Base-by-base conservation (phyloP, 2,888 invertebrate genomes). In the Hirtodrosophila histrioides region DNA sequence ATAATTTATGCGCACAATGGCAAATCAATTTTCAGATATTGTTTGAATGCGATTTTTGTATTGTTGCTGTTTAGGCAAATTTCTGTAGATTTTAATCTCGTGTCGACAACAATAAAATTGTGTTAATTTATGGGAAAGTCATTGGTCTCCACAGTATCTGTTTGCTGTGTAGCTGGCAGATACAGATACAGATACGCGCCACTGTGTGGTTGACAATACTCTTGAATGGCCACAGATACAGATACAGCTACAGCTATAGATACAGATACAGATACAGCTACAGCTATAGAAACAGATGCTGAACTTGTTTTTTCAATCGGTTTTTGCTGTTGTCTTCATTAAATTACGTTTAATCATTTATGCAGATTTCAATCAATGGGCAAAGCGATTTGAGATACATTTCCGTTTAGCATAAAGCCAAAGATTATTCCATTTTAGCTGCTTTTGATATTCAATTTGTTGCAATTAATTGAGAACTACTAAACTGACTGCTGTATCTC, bases 31-130 rank as follows among this genome's bases (percentile, higher is more conserved):
- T 85, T 81, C 66, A 53, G 70, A 31, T 31, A 31, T 69, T 63
- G 44, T 56, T 77, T 51, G 50, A 53, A 67, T 56, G 67, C 63
- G 67, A 67, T 75, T 75, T 71, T 60, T 24, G 73, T 77, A 78
- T 80, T 69, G 69, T 73, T 86, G 84, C 80, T 85, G 75, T 81
- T 83, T 83, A 85, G 71, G 82, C 78, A 84, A 83, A 84, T 87
- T 74, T 87, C 31, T 57, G 69, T 77, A 61, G 88, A 88, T 86
- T 69, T 75, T 64, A 64, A 84, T 86, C 85, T 86, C 77, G 78
- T 86, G 85, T 87, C 86, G 83, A 85, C 84, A 87, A 82, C 85
- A 86, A 88, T 86, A 86, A 86, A 86, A 85, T 79, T 85, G 75
- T 81, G 78, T 82, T 88, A 85, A 88, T 86, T 88, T 87, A 86